Percentiles rank a stretch among this genome's conserved stretches.
Evolutionary conservation across 2,797 vertebrate genomes (phyloP).

Genomic region (Agapornis canus): DNA sequence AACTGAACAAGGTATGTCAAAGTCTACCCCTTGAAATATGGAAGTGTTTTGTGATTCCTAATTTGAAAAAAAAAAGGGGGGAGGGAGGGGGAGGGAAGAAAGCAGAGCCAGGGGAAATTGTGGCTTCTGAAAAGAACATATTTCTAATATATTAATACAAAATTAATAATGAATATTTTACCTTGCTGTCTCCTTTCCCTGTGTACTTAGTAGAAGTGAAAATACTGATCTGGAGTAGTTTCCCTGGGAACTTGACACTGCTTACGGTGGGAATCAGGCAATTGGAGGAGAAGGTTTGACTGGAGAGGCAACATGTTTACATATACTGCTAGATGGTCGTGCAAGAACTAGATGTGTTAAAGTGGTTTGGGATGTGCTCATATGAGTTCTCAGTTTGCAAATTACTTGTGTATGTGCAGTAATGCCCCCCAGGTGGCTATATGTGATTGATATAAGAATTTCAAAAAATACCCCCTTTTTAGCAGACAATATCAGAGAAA

Average conservation of each 20-base stretch:
- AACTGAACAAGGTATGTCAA: not conserved
- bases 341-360: not conserved
- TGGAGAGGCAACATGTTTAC: not conserved
- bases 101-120: not conserved
- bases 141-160: not conserved
- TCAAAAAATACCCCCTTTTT: not conserved
- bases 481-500: not conserved
- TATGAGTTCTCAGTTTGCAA: not conserved
- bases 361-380: not conserved
- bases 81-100: not conserved
- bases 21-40: not conserved
- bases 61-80: not conserved
- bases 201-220: not conserved
- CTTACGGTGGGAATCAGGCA: not conserved
- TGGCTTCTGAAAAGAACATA: fast-evolving
- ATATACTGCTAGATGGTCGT: not conserved
- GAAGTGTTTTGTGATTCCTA: not conserved
- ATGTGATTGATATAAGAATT: not conserved
- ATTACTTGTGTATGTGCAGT: not conserved
- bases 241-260: not conserved
- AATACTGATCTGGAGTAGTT: not conserved
- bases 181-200: not conserved
- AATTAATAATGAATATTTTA: not conserved
- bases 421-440: not conserved
- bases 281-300: not conserved